These are phyloP conservation scores for Trichonephila clavipes DNA, from an alignment of 1,140 invertebrate species.

Conservation along the genomic window DNA sequence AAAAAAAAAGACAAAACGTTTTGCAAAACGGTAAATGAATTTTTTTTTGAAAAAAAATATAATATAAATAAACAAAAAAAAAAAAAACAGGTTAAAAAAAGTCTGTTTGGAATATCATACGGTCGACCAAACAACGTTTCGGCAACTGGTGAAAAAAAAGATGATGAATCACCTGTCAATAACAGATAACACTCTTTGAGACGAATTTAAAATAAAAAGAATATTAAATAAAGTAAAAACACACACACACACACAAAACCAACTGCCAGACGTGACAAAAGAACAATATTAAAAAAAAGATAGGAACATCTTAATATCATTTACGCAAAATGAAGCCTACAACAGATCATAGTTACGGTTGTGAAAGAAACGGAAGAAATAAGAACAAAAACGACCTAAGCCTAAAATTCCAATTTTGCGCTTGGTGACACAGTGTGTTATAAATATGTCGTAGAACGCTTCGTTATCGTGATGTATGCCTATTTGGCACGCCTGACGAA, in stretches of 20 bases:
- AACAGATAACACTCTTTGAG: constrained; percentile 38
- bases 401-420: constrained; percentile 73
- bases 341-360: constrained; percentile 27
- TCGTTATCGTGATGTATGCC: constrained; percentile 74
- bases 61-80: neutral
- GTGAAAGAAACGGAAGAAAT: constrained; percentile 19
- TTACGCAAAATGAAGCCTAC: constrained; percentile 64
- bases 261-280: constrained; percentile 6
- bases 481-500: constrained; percentile 66
- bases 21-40: neutral
- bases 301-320: constrained; percentile 70
- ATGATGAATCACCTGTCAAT: constrained; percentile 74
- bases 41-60: neutral
- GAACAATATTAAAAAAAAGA: neutral
- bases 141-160: constrained; percentile 10
- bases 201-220: constrained; percentile 35
- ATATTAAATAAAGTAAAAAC: neutral
- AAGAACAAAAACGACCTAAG: constrained; percentile 54
- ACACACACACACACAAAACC: no score
- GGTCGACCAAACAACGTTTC: constrained; percentile 44
- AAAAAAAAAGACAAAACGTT: neutral
- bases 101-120: constrained; percentile 55
- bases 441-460: constrained; percentile 65
- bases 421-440: constrained; percentile 74
- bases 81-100: constrained; percentile 43